Conservation (phyloP, 2,113 vertebrate genomes). For the Neodontobutis hainanensis region DNA sequence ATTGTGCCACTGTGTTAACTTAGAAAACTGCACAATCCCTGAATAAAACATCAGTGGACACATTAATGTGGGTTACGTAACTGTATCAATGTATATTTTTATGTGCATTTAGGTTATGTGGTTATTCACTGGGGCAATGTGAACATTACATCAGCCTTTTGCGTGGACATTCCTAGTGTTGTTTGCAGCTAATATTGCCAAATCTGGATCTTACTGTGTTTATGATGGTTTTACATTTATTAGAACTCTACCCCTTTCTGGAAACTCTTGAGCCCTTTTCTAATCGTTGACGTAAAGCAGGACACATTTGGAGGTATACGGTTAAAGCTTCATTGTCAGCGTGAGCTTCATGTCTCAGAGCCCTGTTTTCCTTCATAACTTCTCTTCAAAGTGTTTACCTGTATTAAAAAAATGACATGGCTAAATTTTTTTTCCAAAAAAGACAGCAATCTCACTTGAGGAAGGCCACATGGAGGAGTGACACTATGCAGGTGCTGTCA, state of each 20-base stretch:
- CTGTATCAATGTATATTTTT: too few species aligned
- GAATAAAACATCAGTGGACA: too few species aligned
- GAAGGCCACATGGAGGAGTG: not conserved
- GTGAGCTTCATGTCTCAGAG: slow-evolving; percentile 7
- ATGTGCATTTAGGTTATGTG: too few species aligned
- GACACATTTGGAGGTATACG: not conserved
- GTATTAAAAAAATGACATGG: slow-evolving; percentile 30
- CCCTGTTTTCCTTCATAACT: slow-evolving; percentile 35
- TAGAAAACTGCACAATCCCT: too few species aligned
- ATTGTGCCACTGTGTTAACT: too few species aligned
- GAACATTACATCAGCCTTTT: too few species aligned
- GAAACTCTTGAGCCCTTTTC: not conserved
- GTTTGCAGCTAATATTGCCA: too few species aligned
- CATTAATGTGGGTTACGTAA: too few species aligned
- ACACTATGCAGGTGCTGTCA: slow-evolving; percentile 27
- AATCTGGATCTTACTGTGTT: too few species aligned
- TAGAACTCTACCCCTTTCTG: too few species aligned
- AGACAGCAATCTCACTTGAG: slow-evolving; percentile 4
- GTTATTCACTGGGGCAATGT: too few species aligned
- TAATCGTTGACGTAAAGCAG: slow-evolving; percentile 14
- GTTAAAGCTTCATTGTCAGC: not conserved
- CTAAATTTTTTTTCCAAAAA: slow-evolving; percentile 14
- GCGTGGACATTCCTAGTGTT: too few species aligned
- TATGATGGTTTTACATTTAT: not conserved
- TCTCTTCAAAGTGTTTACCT: slow-evolving; percentile 40